Percentiles rank a stretch among this genome's conserved stretches.
Evolutionary conservation across 2,113 vertebrate species (phyloP).

Genomic region (Caracal caracal): DNA sequence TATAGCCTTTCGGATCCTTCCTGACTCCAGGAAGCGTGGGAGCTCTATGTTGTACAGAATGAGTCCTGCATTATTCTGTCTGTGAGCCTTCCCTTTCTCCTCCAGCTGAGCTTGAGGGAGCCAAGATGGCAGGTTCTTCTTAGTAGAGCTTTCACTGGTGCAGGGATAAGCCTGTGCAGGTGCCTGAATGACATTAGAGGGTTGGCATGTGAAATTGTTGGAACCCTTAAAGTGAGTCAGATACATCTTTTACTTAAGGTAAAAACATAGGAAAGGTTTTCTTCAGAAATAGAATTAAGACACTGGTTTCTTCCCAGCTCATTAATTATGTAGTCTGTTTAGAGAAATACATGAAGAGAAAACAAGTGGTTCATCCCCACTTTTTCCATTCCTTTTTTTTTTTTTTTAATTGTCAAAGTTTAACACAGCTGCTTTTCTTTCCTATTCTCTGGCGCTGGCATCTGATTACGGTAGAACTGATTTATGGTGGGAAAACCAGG

Average conservation of each 20-base stretch:
- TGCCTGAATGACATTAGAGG: not conserved
- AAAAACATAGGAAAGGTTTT: constrained; percentile 43
- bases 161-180: not conserved
- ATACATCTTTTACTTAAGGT: not conserved
- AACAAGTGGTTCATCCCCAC: constrained; percentile 52
- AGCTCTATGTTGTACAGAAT: not conserved
- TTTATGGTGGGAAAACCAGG: constrained; percentile 70
- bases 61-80: not conserved
- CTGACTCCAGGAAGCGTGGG: not conserved
- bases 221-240: not conserved
- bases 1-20: not conserved
- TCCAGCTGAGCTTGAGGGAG: not conserved
- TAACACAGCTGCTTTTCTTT: constrained; percentile 77
- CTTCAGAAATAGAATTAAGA: constrained; percentile 34
- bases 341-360: constrained; percentile 22
- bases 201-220: not conserved
- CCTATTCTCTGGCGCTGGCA: not conserved
- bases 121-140: not conserved
- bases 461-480: constrained; percentile 71
- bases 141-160: not conserved
- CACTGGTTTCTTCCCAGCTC: not conserved
- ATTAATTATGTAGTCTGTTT: constrained; percentile 25
- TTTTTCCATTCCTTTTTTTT: constrained; percentile 47
- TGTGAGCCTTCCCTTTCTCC: not conserved
- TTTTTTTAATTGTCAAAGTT: constrained; percentile 39